A percentile compares a stretch with the other conserved stretches of the same genome.
Evolutionary conservation across 2,797 vertebrate genomes (phyloP).

Genomic region (Borostomias antarcticus): DNA sequence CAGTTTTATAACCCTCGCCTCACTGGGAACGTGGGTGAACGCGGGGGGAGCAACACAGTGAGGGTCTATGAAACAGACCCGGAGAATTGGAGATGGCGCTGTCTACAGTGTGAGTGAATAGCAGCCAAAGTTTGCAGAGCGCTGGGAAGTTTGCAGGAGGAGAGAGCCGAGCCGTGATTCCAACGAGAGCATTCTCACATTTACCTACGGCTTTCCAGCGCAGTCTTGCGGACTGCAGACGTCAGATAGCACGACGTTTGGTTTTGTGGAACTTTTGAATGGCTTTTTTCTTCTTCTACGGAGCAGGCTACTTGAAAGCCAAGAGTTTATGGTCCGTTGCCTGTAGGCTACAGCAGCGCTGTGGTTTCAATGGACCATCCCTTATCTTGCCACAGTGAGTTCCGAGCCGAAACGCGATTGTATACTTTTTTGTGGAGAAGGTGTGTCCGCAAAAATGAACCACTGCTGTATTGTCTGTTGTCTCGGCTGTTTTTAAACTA

Average conservation of each 20-base stretch:
- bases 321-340: constrained; percentile 48
- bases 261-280: constrained; percentile 35
- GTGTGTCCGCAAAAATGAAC: constrained; percentile 45
- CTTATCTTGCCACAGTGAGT: constrained; percentile 59
- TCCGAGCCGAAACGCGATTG: constrained; percentile 48
- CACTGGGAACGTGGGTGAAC: neutral
- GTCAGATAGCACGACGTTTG: constrained; percentile 25
- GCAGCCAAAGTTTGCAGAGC: constrained; percentile 72
- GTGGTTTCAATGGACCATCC: constrained; percentile 60
- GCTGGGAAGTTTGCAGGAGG: constrained; percentile 70
- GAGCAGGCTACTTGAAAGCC: constrained; percentile 33
- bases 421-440: constrained; percentile 33
- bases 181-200: constrained; percentile 44
- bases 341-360: constrained; percentile 49
- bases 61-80: constrained; percentile 70
- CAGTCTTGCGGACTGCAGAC: constrained; percentile 46
- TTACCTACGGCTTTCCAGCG: constrained; percentile 44
- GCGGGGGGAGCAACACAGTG: constrained; percentile 57
- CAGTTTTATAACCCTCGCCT: no score
- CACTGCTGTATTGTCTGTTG: constrained; percentile 53
- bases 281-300: no score
- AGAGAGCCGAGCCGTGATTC: constrained; percentile 57
- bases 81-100: constrained; percentile 78
- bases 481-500: constrained; percentile 57
- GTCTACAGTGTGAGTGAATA: constrained; percentile 73